phyloP scores from a whole-genome alignment of 1,140 invertebrate genomes.

The Penaeus vannamei region DNA sequence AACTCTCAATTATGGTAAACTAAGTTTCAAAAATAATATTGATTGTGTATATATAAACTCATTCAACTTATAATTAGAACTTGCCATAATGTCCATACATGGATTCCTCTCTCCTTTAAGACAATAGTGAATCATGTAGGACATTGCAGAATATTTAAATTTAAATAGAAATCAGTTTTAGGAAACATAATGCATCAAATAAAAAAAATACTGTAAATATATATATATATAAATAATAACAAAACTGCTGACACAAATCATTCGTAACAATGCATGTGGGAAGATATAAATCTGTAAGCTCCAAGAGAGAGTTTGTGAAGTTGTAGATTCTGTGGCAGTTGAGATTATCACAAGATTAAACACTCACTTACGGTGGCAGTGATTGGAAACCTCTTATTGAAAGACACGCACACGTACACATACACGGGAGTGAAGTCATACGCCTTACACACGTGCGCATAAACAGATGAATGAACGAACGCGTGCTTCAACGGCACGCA shows the following conservation, averaged over 20 bases:
- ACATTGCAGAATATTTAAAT: constrained; percentile 36
- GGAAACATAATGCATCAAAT: neutral
- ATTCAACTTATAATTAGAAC: too few relatives aligned
- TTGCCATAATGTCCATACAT: too few relatives aligned
- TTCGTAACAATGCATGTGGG: constrained; percentile 57
- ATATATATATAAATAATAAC: constrained; percentile 1
- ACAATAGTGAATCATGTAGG: neutral
- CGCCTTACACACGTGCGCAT: constrained; percentile 2
- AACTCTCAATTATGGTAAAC: too few relatives aligned
- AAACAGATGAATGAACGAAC: constrained; percentile 40
- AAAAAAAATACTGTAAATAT: constrained; percentile 24
- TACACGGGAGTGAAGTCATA: neutral
- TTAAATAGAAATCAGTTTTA: neutral
- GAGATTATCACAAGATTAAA: constrained; percentile 62
- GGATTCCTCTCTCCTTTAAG: too few relatives aligned
- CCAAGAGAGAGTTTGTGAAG: constrained; percentile 49
- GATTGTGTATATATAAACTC: too few relatives aligned
- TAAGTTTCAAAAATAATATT: too few relatives aligned
- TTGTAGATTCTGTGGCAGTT: constrained; percentile 62
- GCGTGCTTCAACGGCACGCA: neutral
- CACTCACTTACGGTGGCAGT: constrained; percentile 61
- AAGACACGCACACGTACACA: constrained; percentile 22
- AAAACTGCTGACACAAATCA: constrained; percentile 57
- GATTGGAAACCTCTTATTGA: constrained; percentile 52
- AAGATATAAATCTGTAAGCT: constrained; percentile 51